Evolutionary conservation across 2,888 invertebrate species (phyloP), one percentile per base, ranked within the genome.

Genomic region (Onchidella celtica): DNA sequence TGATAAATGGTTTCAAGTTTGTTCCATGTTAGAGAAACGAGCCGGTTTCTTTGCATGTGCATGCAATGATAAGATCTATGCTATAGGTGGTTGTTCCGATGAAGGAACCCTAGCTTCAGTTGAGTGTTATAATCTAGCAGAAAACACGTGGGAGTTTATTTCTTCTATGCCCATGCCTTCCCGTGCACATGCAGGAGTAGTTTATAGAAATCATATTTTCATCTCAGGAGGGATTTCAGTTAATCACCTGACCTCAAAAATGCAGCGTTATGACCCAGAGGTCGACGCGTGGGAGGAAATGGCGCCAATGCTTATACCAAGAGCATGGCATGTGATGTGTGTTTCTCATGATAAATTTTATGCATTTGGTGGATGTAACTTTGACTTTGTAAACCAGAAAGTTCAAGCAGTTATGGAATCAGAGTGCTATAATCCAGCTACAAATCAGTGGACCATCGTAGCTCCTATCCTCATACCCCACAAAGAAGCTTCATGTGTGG

Each of bases 311-410:
- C 85, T 92, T 79, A 92, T 92, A 9, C 92, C 92, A 17, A 86
- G 93, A 14, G 93, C 93, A 65, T 93, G 93, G 93, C 93, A 93
- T 84, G 93, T 92, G 59, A 93, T 93, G 93, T 93, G 93, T 83
- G 89, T 90, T 17, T 90, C 91, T 2, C 89, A 89, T 66, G 91
- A 92, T 85, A 91, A 90, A 86, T 87, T 93, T 55, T 91, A 91
- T 85, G 93, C 93, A 77, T 92, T 92, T 85, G 93, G 93, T 17
- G 93, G 93, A 11, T 93, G 93, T 86, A 92, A 91, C n/a, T n/a
- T n/a, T 84, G 87, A 93, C 38, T 93, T 93, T 80, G 92, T 91
- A 29, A 92, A 92, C 83, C 92, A 93, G 81, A 91, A 92, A 83
- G 93, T 93, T 9, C 92, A 92, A 85, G 92, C 93, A 4, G 93